Conservation (phyloP, 2,113 vertebrate genomes). For the Carassius carassius region DNA sequence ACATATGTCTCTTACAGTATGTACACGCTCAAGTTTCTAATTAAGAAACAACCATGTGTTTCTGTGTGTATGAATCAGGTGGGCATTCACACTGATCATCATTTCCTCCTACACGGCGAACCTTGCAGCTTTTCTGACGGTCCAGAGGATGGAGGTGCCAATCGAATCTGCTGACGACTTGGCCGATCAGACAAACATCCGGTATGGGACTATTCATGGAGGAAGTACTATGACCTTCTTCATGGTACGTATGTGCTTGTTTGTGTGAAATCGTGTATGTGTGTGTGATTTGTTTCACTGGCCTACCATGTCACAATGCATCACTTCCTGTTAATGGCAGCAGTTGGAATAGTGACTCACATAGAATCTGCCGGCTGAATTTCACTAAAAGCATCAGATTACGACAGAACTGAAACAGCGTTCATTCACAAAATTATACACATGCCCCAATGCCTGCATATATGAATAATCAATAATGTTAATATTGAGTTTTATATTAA, state of each 20-base stretch:
- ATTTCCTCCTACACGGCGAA: slow-evolving; percentile 97
- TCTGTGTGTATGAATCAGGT: slow-evolving; percentile 73
- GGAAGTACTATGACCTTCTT: slow-evolving; percentile 97
- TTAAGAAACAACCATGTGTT: not conserved
- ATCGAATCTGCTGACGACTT: slow-evolving; percentile 90
- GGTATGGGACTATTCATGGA: slow-evolving; percentile 91
- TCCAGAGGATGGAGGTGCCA: slow-evolving; percentile 93
- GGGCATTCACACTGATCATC: slow-evolving; percentile 96
- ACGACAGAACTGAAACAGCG: not conserved
- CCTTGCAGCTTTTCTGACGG: slow-evolving; percentile 90
- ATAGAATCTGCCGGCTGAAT: not conserved
- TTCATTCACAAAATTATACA: not conserved
- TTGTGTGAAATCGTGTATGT: not conserved
- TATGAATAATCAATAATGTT: not conserved
- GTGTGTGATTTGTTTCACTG: slow-evolving; percentile 35
- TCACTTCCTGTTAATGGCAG: not conserved
- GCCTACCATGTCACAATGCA: not conserved
- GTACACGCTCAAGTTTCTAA: not conserved
- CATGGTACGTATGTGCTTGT: slow-evolving; percentile 73
- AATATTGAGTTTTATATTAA: not conserved
- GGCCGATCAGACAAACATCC: slow-evolving; percentile 93
- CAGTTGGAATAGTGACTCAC: not conserved
- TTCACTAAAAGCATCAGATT: not conserved
- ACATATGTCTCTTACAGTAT: not conserved
- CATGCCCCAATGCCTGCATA: not conserved